A percentile compares a stretch with the other conserved stretches of the same genome.
Conservation (phyloP, 1,140 invertebrate species). For the Neodiprion lecontei region DNA sequence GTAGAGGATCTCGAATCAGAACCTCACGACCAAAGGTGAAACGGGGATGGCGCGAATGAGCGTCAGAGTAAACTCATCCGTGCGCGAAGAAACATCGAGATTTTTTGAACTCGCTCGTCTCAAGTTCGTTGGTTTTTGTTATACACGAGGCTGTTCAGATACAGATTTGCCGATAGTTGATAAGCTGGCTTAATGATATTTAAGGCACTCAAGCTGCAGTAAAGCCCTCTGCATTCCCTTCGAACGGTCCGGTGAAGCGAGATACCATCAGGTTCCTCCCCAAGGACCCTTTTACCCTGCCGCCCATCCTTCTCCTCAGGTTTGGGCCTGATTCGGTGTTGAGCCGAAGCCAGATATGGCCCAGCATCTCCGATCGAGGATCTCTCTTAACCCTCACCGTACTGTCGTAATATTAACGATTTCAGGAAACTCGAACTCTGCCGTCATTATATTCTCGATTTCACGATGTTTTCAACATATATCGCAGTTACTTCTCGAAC, state of each 20-base stretch:
- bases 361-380: constrained; percentile 4
- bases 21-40: neutral
- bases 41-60: neutral
- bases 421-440: neutral
- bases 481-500: neutral
- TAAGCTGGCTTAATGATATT: constrained; percentile 37
- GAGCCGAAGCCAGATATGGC: neutral
- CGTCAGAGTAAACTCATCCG: neutral
- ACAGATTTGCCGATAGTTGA: constrained; percentile 34
- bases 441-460: neutral
- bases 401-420: neutral
- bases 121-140: constrained; percentile 14
- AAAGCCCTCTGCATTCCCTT: constrained; percentile 34
- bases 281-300: neutral
- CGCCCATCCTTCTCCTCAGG: too few species aligned
- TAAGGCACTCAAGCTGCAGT: constrained; percentile 33
- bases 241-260: constrained; percentile 28
- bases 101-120: neutral
- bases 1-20: neutral
- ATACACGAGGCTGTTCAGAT: constrained; percentile 12
- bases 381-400: neutral
- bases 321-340: neutral
- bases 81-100: constrained; percentile 1
- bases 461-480: neutral
- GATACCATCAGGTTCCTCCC: constrained; percentile 1